phyloP scores from a whole-genome alignment of 53 echinoderm and acorn worm genomes.

The Zoroaster sp. region DNA sequence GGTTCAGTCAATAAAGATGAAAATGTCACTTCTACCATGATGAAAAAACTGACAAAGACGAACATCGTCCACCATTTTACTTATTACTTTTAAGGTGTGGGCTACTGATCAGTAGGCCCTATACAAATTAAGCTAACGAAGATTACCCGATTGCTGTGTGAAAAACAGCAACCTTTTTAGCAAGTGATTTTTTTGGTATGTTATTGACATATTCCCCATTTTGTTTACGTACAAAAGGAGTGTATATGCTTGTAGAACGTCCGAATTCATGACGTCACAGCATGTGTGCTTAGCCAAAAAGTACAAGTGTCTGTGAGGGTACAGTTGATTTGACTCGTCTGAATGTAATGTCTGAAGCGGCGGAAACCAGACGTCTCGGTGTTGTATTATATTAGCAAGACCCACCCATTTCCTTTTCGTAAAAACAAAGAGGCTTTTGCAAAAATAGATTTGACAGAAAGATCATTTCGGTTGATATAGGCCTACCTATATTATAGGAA shows the following conservation, averaged over 20 bases:
- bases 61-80: too few species aligned
- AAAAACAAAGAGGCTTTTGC: neutral
- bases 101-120: too few species aligned
- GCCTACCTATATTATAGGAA: neutral
- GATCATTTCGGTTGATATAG: neutral
- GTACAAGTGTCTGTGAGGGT: neutral
- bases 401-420: neutral
- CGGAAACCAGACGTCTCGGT: constrained; percentile 31
- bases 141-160: too few species aligned
- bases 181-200: too few species aligned
- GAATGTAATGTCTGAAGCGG: neutral
- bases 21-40: too few species aligned
- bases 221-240: neutral
- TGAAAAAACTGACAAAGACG: too few species aligned
- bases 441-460: neutral
- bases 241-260: neutral
- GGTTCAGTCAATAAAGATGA: too few species aligned
- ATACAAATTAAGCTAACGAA: too few species aligned
- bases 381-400: neutral
- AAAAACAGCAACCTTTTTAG: too few species aligned
- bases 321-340: neutral
- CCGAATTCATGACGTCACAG: neutral
- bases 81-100: too few species aligned
- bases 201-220: neutral
- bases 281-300: neutral